A percentile compares a stretch with the other conserved stretches of the same genome.
These are phyloP conservation scores for Pachyuromys duprasi DNA, from an alignment of 2,797 vertebrate species.

Conservation along the genomic window DNA sequence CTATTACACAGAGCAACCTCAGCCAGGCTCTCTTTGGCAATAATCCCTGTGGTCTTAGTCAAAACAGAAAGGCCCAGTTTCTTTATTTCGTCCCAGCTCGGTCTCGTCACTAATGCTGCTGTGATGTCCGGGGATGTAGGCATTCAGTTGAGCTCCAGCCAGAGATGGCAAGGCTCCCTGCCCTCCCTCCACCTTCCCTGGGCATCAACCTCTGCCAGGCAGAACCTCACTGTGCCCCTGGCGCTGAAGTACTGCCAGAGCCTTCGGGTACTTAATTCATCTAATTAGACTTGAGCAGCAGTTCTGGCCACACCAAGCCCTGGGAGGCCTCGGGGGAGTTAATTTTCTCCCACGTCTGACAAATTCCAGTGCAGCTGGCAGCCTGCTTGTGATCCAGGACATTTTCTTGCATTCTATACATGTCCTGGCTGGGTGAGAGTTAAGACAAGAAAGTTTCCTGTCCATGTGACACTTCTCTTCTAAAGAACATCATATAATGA, in stretches of 20 bases:
- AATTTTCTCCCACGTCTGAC: slow-evolving; percentile 20
- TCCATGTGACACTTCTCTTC: background rate
- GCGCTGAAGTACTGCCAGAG: background rate
- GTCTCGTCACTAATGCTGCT: background rate
- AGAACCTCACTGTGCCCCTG: background rate
- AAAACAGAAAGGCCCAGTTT: background rate
- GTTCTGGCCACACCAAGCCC: background rate
- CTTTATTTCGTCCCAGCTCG: background rate
- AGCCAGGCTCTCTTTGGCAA: background rate
- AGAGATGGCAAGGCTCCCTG: slow-evolving; percentile 1
- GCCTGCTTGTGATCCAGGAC: background rate
- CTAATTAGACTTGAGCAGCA: background rate
- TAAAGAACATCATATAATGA: background rate
- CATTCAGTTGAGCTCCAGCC: background rate
- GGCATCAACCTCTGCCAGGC: background rate
- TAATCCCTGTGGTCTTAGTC: background rate
- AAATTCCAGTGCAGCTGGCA: background rate
- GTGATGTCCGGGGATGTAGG: background rate
- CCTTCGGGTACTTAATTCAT: background rate
- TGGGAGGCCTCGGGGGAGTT: background rate
- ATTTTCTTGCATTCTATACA: background rate
- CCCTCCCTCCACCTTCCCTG: background rate
- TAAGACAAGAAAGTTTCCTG: background rate
- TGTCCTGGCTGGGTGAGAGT: background rate
- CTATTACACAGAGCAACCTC: background rate